Conservation (phyloP, 2,797 vertebrate species). For the Acridotheres tristis region DNA sequence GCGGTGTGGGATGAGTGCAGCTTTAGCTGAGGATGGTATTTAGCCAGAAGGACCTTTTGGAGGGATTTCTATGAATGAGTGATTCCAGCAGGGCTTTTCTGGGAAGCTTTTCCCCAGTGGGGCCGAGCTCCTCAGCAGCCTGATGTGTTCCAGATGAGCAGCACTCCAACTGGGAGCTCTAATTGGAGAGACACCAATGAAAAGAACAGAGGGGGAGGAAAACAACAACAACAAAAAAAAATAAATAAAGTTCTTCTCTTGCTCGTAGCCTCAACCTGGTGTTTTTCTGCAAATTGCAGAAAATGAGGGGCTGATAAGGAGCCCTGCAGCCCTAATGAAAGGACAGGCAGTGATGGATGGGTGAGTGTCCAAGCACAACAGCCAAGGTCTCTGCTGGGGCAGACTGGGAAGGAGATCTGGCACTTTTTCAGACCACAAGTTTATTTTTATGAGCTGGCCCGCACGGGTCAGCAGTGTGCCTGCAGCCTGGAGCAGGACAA, state of each 20-base stretch:
- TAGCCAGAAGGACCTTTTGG: background rate
- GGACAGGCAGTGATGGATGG: background rate
- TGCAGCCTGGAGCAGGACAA: background rate
- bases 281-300: background rate
- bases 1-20: background rate
- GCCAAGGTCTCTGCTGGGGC: background rate
- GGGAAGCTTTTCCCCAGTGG: background rate
- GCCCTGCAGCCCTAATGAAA: background rate
- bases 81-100: slow-evolving; percentile 20
- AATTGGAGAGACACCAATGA: background rate
- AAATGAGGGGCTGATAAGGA: background rate
- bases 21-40: background rate
- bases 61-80: background rate
- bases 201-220: background rate
- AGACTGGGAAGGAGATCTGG: background rate
- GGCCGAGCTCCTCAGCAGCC: background rate
- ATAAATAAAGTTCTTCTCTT: background rate
- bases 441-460: background rate
- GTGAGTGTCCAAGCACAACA: background rate
- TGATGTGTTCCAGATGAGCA: slow-evolving; percentile 21
- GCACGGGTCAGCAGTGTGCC: background rate
- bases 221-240: background rate
- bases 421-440: background rate
- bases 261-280: background rate
- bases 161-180: background rate